Base-by-base conservation (phyloP, 2,888 invertebrate species). In the Tiphia femorata region DNA sequence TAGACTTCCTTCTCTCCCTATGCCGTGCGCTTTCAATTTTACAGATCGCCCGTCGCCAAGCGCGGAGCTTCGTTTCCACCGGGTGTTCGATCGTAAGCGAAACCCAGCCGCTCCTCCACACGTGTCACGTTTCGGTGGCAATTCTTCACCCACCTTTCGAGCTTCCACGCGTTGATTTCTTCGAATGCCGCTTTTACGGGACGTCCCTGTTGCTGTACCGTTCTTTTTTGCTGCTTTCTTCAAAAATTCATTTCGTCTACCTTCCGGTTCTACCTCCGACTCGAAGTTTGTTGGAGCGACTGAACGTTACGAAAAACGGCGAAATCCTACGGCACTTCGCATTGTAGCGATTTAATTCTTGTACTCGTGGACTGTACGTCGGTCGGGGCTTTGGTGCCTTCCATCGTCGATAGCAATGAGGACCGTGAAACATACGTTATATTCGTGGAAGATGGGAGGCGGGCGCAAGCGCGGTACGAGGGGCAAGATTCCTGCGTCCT, bases 341-440 rank as follows among this genome's bases (percentile, higher is more conserved):
- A n/a, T n/a, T n/a, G n/a, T n/a, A n/a, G 54, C 58, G 64, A 64
- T 73, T 73, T 68, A 49, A 71, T 71, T 69, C 48, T 61, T 47
- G 53, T 56, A 23, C 48, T 57, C 47, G 41, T 25, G 2, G 27
- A 12, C 44, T 30, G n/a, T n/a, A n/a, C n/a, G n/a, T n/a, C 35
- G 16, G n/a, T 43, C 23, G 5, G n/a, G n/a, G 49, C 21, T 43
- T 10, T 23, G 33, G 7, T n/a, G 8, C 37, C n/a, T n/a, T n/a
- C n/a, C n/a, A n/a, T 41, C 42, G 43, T 50, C 16, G 30, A 16
- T 42, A 17, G 8, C 43, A 47, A 48, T 43, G 43, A 27, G 41
- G 46, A 35, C 16, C 44, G 52, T 41, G 47, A 53, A 67, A 60
- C 19, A 37, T 33, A n/a, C 50, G 49, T 52, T 12, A 55, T 29